Evolutionary conservation across 2,888 invertebrate genomes (phyloP), one percentile per base, ranked within the genome.

Genomic region (Hetaerina titia): DNA sequence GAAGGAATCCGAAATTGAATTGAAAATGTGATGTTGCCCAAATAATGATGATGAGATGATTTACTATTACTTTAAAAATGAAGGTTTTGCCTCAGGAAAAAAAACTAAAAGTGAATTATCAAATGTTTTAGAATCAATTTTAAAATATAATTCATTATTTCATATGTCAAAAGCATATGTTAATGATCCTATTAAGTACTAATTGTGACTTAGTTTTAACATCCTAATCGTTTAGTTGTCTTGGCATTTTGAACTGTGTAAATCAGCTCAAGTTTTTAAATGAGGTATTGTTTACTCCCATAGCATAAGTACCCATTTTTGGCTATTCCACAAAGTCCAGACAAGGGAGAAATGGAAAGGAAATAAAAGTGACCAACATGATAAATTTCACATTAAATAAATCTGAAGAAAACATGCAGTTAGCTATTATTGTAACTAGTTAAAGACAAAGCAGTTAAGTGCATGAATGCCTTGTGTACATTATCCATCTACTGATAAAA

Each of bases 231-330:
- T 69, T 92, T 22, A 92, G 92, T 69, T 92, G 92, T 92, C 92
- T 92, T 92, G 92, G 92, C 45, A 69, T 92, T 45, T 92, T 92
- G 11, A 56, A 69, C 19, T 64, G n/a, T 56, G 92, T n/a, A 64
- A 69, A 13, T 92, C 22, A 92, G 15, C 56, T 56, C 45, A 22
- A 22, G 45, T n/a, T 69, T 56, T 6, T 64, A 31, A 17, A 22
- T 57, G 19, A 13, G 69, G 56, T 15, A 19, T 45, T 90, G 7
- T 17, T 19, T 31, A 45, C 69, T 56, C 45, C 92, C 56, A 22
- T 8, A 56, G 5, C 13, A 74, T 15, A 74, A 15, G 19, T 7
- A 63, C 22, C 22, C 64, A 15, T 92, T 31, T 56, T 56, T 69
- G 25, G 22, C 56, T 74, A 69, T 69, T 31, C n/a, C 69, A 92